phyloP scores from a whole-genome alignment of 2,113 vertebrate genomes.

The Proterorhinus semilunaris region DNA sequence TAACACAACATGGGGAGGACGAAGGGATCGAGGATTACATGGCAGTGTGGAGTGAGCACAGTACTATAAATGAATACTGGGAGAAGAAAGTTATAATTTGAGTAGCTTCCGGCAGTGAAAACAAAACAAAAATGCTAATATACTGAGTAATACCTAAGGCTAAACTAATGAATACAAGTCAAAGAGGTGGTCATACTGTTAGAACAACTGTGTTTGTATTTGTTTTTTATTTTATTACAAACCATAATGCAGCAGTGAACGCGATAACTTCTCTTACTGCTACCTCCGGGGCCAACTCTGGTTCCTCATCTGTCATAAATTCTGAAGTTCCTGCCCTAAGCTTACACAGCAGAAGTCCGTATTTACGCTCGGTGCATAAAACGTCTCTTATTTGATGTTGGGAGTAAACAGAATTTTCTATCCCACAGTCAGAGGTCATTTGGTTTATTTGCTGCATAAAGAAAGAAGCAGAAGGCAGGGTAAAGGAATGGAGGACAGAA shows the following conservation, averaged over 20 bases:
- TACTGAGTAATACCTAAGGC: too few species aligned
- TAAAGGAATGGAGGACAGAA: conserved; percentile 6
- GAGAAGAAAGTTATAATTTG: too few species aligned
- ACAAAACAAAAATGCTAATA: too few species aligned
- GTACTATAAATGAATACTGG: too few species aligned
- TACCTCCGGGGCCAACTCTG: neutral
- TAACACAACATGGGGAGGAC: too few species aligned
- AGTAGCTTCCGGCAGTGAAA: too few species aligned
- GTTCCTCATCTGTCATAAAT: neutral
- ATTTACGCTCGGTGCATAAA: neutral
- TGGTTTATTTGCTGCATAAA: conserved; percentile 21
- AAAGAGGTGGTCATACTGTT: too few species aligned
- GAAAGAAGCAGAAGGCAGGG: neutral
- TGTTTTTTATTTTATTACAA: too few species aligned
- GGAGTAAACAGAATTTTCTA: neutral
- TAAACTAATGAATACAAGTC: too few species aligned
- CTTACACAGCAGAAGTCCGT: conserved; percentile 4
- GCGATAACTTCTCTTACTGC: neutral
- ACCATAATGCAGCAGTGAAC: neutral
- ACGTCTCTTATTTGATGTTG: conserved; percentile 6
- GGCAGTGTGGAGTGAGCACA: too few species aligned
- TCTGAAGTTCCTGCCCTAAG: neutral
- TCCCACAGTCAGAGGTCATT: conserved; percentile 16
- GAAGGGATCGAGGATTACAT: too few species aligned
- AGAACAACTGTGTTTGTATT: too few species aligned